phyloP scores from a whole-genome alignment of 2,113 vertebrate genomes.

The sheep (Ovis aries) region DNA sequence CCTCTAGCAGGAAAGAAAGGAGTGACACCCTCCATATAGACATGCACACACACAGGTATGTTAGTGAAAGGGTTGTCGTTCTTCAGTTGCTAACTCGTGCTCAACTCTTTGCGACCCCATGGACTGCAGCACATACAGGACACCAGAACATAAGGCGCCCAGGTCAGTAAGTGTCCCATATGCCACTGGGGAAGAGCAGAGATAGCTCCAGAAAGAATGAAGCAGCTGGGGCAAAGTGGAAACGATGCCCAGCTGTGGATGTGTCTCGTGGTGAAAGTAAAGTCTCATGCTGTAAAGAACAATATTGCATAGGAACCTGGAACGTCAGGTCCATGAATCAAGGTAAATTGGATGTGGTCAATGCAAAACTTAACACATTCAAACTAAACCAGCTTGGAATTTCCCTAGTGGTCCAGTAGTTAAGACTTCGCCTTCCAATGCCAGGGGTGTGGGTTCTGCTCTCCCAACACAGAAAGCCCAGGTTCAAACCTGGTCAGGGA shows the following conservation, averaged over 20 bases:
- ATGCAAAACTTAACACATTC: neutral
- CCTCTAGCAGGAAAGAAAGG: neutral
- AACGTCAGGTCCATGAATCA: neutral
- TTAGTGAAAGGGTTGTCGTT: neutral
- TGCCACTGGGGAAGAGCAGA: neutral
- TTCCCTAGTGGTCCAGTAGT: neutral
- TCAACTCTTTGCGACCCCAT: neutral
- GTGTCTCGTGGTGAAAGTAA: neutral
- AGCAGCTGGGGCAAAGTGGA: neutral
- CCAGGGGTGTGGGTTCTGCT: neutral
- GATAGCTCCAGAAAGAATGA: neutral
- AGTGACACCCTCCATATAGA: rapidly evolving
- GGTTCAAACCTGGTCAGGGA: neutral
- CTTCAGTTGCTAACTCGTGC: neutral
- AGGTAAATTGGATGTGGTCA: neutral
- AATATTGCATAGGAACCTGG: neutral
- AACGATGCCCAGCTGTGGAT: neutral
- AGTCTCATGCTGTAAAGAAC: neutral
- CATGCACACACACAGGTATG: neutral
- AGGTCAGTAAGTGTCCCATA: neutral
- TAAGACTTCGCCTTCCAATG: neutral
- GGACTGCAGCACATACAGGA: neutral
- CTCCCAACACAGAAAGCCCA: neutral
- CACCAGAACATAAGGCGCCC: neutral
- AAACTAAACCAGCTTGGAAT: neutral